phyloP scores from a whole-genome alignment of 2,113 vertebrate genomes.

The Lepisosteus osseus region DNA sequence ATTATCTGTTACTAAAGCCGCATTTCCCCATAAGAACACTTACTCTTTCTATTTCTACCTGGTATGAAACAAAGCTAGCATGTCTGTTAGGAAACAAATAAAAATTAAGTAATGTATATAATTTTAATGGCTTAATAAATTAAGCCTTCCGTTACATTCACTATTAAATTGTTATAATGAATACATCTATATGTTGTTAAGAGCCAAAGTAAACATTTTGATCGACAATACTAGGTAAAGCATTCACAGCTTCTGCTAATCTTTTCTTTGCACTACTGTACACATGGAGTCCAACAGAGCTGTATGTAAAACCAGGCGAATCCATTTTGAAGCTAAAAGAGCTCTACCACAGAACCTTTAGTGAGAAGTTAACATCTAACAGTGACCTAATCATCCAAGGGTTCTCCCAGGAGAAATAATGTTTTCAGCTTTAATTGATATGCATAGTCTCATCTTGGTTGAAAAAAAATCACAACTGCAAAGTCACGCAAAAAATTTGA shows the following conservation, averaged over 20 bases:
- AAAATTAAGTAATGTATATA: too few species aligned
- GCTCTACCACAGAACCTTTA: not conserved
- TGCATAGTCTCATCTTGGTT: not conserved
- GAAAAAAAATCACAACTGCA: not conserved
- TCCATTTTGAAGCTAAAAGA: not conserved
- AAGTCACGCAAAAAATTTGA: not conserved
- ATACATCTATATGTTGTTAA: not conserved
- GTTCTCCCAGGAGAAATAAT: too few species aligned
- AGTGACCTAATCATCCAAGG: not conserved
- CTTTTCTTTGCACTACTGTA: not conserved
- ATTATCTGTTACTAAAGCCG: constrained; percentile 34
- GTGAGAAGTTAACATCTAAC: not conserved
- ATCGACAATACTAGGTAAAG: not conserved
- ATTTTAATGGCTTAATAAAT: too few species aligned
- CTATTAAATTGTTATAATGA: too few species aligned
- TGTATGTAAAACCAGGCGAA: not conserved
- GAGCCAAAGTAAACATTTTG: not conserved
- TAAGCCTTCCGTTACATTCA: too few species aligned
- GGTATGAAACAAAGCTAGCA: not conserved
- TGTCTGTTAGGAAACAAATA: not conserved
- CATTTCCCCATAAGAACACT: constrained; percentile 19
- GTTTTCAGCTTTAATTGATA: not conserved
- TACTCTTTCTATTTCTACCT: constrained; percentile 13
- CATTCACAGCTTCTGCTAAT: not conserved
- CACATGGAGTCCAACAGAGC: not conserved